These are phyloP conservation scores for Triplophysa bombifrons DNA, from an alignment of 2,797 vertebrate species.

Conservation along the genomic window DNA sequence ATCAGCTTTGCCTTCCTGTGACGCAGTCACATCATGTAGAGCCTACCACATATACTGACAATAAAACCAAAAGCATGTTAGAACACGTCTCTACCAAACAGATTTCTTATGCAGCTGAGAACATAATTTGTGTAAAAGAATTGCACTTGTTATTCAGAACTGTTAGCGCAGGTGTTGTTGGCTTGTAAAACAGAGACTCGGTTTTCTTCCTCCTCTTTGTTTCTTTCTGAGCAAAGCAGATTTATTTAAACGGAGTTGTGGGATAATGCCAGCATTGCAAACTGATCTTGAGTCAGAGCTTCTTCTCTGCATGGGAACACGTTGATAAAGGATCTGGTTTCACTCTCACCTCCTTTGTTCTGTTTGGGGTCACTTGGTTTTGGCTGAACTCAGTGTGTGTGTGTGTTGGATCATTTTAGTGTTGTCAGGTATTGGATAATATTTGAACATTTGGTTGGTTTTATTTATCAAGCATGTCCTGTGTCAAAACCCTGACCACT, in stretches of 20 bases:
- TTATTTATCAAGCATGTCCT: not conserved
- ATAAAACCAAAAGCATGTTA: constrained; percentile 23
- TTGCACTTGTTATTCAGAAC: constrained; percentile 38
- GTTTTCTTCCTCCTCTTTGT: constrained; percentile 27
- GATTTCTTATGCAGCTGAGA: constrained; percentile 9
- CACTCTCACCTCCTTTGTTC: constrained; percentile 34
- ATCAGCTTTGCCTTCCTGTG: constrained; percentile 21
- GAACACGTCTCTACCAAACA: constrained; percentile 25
- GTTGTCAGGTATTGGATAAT: constrained; percentile 7
- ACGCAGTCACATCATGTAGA: not conserved
- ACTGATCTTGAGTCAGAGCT: constrained; percentile 42
- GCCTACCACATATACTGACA: constrained; percentile 8
- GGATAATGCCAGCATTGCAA: constrained; percentile 43
- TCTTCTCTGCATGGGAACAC: constrained; percentile 44
- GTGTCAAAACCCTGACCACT: not conserved
- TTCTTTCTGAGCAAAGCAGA: constrained; percentile 30
- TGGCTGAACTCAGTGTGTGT: constrained; percentile 41
- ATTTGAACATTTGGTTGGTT: not conserved
- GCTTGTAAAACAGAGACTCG: constrained; percentile 31
- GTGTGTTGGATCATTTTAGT: constrained; percentile 20
- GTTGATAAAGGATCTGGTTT: constrained; percentile 43
- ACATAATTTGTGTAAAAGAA: constrained; percentile 25
- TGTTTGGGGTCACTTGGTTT: constrained; percentile 44
- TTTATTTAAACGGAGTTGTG: constrained; percentile 36
- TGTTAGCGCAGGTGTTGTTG: constrained; percentile 46